These are phyloP conservation scores for Elymnias hypermnestra DNA, from an alignment of 1,140 invertebrate species.

Conservation along the genomic window DNA sequence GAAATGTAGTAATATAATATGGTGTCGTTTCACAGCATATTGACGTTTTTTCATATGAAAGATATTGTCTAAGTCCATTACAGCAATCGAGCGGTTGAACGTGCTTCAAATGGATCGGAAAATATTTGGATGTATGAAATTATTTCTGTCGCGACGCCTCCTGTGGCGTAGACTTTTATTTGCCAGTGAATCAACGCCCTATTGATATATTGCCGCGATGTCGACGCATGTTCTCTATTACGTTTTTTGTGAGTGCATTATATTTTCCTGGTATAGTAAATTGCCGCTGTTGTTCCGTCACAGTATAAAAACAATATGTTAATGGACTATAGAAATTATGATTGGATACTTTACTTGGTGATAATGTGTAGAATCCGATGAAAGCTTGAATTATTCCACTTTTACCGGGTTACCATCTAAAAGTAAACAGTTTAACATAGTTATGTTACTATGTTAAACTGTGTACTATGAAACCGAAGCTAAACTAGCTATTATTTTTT, in stretches of 20 bases:
- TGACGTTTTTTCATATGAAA: conserved; percentile 15
- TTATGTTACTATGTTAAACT: too few species aligned
- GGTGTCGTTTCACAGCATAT: conserved; percentile 11
- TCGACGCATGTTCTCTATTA: conserved; percentile 54
- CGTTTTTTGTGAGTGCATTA: conserved; percentile 42
- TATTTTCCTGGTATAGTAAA: conserved; percentile 27
- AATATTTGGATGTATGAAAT: conserved; percentile 64
- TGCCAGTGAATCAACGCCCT: conserved; percentile 66
- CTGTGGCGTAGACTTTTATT: conserved; percentile 62
- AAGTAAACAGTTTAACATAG: too few species aligned
- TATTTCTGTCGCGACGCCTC: conserved; percentile 61
- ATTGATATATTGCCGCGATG: conserved; percentile 47
- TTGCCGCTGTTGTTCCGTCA: conserved; percentile 15
- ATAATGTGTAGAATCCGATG: too few species aligned
- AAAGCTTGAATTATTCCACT: too few species aligned
- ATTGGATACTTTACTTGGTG: too few species aligned
- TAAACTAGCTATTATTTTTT: too few species aligned
- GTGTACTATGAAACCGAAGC: too few species aligned
- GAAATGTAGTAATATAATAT: too few species aligned
- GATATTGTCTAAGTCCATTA: conserved; percentile 30
- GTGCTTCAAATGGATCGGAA: conserved; percentile 58
- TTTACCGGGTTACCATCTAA: too few species aligned
- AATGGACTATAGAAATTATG: too few species aligned
- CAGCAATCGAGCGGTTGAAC: conserved; percentile 33
- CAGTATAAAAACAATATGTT: conserved; percentile 4